phyloP scores from a whole-genome alignment of 2,888 invertebrate genomes.

The Mesorhabditis spiculigera region DNA sequence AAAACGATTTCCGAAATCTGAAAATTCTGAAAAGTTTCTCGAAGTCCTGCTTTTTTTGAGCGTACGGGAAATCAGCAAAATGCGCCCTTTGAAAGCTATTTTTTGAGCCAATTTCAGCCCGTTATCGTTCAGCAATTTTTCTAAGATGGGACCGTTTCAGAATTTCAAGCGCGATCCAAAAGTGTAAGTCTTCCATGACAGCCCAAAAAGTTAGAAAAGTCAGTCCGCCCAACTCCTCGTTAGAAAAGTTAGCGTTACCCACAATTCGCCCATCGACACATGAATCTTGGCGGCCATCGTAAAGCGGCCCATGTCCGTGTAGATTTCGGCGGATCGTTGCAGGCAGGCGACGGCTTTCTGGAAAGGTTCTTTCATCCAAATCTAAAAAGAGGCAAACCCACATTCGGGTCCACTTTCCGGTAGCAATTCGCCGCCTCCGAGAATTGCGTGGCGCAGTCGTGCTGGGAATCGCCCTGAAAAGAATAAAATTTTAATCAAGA shows the following conservation, averaged over 20 bases:
- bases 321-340: slow-evolving; percentile 89
- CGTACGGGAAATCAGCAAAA: too few species aligned
- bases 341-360: slow-evolving; percentile 77
- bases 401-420: slow-evolving; percentile 49
- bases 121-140: too few species aligned
- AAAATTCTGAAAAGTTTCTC: too few species aligned
- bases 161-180: too few species aligned
- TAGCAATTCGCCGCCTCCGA: slow-evolving; percentile 91
- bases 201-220: too few species aligned
- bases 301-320: slow-evolving; percentile 85
- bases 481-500: slow-evolving; percentile 30
- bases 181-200: too few species aligned
- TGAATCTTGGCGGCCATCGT: slow-evolving; percentile 97
- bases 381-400: background rate
- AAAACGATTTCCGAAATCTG: too few species aligned
- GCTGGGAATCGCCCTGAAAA: slow-evolving; percentile 78
- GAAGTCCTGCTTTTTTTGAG: too few species aligned
- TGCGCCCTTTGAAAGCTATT: too few species aligned
- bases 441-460: slow-evolving; percentile 90
- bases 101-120: too few species aligned
- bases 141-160: too few species aligned
- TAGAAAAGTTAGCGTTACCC: slow-evolving; percentile 5
- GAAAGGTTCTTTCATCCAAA: slow-evolving; percentile 7
- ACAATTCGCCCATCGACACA: slow-evolving; percentile 83
- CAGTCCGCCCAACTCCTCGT: too few species aligned